Base-by-base conservation (phyloP, 2,888 invertebrate genomes). In the Suillia variegata region DNA sequence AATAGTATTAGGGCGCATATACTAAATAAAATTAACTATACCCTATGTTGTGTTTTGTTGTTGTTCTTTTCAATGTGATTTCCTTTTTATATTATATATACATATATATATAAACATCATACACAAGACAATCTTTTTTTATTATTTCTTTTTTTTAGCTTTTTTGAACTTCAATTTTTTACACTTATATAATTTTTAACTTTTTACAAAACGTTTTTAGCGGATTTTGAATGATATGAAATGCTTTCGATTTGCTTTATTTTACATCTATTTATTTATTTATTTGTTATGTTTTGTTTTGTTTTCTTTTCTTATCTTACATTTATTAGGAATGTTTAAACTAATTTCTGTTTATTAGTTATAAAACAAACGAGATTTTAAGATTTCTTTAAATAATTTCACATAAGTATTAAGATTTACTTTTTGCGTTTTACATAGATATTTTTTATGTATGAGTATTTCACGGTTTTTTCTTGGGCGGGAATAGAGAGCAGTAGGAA, bases 81-180 rank as follows among this genome's bases (percentile, higher is more conserved):
- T 26, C 31, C 38, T 18, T 52, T 5, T 21, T 53, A 13, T 50
- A 13, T 24, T 50, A 18, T 17, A 51, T 48, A 57, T 60, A n/a
- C n/a, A 57, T 58, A 52, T 56, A 53, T 55, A n/a, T 58, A 31
- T 54, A 61, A 62, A 57, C 45, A 6, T 45, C 68, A 63, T 68
- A 70, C 67, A 71, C 67, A 67, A 66, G 71, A 72, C 71, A 66
- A 72, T 70, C 69, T 68, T 54, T 70, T 72, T 63, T n/a, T n/a
- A n/a, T n/a, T n/a, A n/a, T n/a, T n/a, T n/a, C n/a, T n/a, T 70
- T 70, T 49, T 18, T 54, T 55, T 52, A 18, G 38, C 20, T 17
- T 2, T 54, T 59, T 56, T 56, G 13, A 60, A 34, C 56, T 55
- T 58, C 57, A 65, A 65, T 61, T 58, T 65, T 58, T 63, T 63